Conservation (phyloP, 2,888 invertebrate genomes). For the Dilophus febrilis region DNA sequence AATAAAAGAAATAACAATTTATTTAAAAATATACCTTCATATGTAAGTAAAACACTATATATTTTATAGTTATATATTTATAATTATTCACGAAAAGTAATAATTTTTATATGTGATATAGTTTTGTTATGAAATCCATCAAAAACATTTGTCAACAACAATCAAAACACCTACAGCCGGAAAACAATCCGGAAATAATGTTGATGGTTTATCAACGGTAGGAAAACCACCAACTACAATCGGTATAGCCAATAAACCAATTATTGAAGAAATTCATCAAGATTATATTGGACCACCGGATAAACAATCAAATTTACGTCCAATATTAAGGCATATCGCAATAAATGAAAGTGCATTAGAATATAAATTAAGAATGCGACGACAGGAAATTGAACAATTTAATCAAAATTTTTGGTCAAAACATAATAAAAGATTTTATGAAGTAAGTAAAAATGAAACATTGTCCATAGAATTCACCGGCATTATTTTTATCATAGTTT, state of each 20-base stretch:
- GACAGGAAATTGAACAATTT: constrained; percentile 60
- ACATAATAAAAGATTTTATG: constrained; percentile 60
- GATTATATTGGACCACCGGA: constrained; percentile 48
- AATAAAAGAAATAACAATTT: too few species aligned
- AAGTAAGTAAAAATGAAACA: constrained; percentile 30
- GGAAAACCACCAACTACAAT: too few species aligned
- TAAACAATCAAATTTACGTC: constrained; percentile 60
- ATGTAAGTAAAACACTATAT: too few species aligned
- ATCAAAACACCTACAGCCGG: too few species aligned
- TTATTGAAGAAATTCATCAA: constrained; percentile 16
- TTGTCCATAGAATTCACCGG: background rate
- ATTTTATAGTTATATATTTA: too few species aligned
- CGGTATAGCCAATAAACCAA: constrained; percentile 20
- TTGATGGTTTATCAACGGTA: too few species aligned
- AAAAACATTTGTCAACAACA: too few species aligned
- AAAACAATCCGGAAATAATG: too few species aligned
- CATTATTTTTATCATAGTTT: constrained; percentile 5
- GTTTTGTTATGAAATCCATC: too few species aligned
- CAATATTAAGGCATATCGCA: constrained; percentile 45
- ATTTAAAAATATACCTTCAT: too few species aligned
- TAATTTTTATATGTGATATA: too few species aligned
- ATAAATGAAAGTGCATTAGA: constrained; percentile 49
- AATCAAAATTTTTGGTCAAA: constrained; percentile 70
- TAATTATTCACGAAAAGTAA: too few species aligned
- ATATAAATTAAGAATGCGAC: constrained; percentile 41